phyloP scores from a whole-genome alignment of 2,113 vertebrate species.

The Melanostigma gelatinosum region DNA sequence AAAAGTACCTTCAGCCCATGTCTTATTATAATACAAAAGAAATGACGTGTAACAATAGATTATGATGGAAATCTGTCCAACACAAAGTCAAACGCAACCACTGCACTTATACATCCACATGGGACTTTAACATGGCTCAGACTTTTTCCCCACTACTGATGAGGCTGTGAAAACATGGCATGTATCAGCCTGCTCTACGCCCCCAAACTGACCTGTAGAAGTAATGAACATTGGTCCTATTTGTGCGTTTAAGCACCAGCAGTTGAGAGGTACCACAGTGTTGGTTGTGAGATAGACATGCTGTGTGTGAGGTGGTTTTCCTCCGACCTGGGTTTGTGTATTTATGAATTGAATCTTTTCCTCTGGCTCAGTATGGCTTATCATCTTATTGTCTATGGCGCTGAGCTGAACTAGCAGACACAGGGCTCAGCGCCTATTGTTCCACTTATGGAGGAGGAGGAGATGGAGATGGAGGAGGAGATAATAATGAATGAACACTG shows the following conservation, averaged over 20 bases:
- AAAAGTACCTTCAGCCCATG: too few relatives aligned
- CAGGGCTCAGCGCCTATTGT: slow-evolving; percentile 41
- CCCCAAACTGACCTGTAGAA: slow-evolving; percentile 19
- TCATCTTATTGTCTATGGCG: slow-evolving; percentile 52
- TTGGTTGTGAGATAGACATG: slow-evolving; percentile 4
- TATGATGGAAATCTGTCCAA: neutral
- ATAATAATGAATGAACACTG: too few relatives aligned
- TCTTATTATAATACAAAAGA: too few relatives aligned
- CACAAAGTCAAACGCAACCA: too few relatives aligned
- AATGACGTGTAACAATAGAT: too few relatives aligned
- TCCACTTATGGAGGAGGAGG: slow-evolving; percentile 37
- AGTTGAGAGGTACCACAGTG: neutral
- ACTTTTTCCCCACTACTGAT: neutral
- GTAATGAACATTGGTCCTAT: slow-evolving; percentile 33
- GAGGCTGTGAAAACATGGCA: neutral
- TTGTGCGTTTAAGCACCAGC: slow-evolving; percentile 17
- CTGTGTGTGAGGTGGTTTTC: slow-evolving; percentile 20
- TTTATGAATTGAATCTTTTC: slow-evolving; percentile 43
- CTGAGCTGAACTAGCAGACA: slow-evolving; percentile 47
- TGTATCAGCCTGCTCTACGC: slow-evolving; percentile 1
- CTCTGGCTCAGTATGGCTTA: slow-evolving; percentile 41
- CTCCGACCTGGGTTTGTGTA: slow-evolving; percentile 27
- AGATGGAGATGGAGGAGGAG: slow-evolving; percentile 2
- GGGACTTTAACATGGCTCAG: neutral
- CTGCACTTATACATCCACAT: neutral